Conservation (phyloP, 2,888 invertebrate species). For the Tetranychus truncatus region DNA sequence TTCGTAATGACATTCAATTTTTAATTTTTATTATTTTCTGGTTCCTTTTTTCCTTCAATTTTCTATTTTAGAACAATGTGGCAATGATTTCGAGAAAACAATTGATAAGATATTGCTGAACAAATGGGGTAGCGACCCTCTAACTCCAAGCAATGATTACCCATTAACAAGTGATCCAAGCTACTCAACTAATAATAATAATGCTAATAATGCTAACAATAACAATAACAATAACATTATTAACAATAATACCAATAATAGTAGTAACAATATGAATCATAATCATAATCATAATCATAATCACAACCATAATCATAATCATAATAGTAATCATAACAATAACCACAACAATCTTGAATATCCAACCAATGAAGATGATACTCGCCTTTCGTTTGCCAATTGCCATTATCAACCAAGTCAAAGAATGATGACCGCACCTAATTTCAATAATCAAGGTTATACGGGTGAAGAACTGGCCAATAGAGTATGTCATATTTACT, state of each 20-base stretch:
- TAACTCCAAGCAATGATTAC: background rate
- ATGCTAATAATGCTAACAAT: background rate
- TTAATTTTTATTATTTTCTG: background rate
- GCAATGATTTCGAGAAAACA: slow-evolving; percentile 17
- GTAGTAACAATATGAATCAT: background rate
- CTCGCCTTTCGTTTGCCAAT: background rate
- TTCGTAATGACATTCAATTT: background rate
- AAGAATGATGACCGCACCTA: slow-evolving; percentile 1
- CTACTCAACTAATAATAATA: background rate
- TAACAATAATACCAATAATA: background rate
- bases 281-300: background rate
- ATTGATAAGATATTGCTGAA: slow-evolving; percentile 17
- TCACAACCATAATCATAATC: background rate
- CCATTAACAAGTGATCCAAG: background rate
- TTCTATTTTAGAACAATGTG: slow-evolving; percentile 17
- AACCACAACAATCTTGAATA: background rate
- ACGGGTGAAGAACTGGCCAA: background rate
- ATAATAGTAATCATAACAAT: background rate
- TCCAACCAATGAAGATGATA: background rate
- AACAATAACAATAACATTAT: background rate
- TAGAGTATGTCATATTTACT: background rate
- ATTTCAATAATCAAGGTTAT: background rate
- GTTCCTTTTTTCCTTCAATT: background rate
- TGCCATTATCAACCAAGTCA: background rate
- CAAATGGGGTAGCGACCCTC: slow-evolving; percentile 15